These are phyloP conservation scores for Phoenicopterus ruber DNA, from an alignment of 2,113 vertebrate genomes.

Conservation along the genomic window DNA sequence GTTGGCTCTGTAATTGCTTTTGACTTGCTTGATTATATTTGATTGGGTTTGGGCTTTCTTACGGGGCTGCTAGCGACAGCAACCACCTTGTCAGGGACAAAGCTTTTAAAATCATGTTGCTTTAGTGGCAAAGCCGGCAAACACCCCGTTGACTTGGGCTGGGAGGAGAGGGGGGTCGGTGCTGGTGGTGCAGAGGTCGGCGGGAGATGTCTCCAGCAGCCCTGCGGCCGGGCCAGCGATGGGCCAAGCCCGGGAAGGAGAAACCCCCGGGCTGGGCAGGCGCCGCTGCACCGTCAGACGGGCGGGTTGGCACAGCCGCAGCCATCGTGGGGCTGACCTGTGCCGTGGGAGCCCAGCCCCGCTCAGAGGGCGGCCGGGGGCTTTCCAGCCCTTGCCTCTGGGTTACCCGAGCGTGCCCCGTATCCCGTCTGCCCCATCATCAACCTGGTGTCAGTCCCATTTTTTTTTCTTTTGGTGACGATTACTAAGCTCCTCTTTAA, in stretches of 20 bases:
- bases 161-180: not conserved
- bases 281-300: not conserved
- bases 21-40: not conserved
- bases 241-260: not conserved
- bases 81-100: not conserved
- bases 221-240: not conserved
- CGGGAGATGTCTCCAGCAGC: not conserved
- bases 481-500: not conserved
- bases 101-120: not conserved
- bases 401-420: not conserved
- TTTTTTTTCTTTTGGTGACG: not conserved
- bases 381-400: not conserved
- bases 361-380: not conserved
- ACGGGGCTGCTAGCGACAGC: not conserved
- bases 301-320: not conserved
- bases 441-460: not conserved
- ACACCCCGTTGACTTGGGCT: accelerated
- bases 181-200: not conserved
- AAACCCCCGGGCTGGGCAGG: not conserved
- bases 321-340: not conserved
- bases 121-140: not conserved
- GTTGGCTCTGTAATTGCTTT: constrained; percentile 40
- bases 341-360: not conserved
- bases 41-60: not conserved
- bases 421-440: not conserved